Percentiles rank a stretch among this genome's conserved stretches.
These are phyloP conservation scores for Sarcophilus harrisii DNA, from an alignment of 2,797 vertebrate genomes.

Conservation along the genomic window DNA sequence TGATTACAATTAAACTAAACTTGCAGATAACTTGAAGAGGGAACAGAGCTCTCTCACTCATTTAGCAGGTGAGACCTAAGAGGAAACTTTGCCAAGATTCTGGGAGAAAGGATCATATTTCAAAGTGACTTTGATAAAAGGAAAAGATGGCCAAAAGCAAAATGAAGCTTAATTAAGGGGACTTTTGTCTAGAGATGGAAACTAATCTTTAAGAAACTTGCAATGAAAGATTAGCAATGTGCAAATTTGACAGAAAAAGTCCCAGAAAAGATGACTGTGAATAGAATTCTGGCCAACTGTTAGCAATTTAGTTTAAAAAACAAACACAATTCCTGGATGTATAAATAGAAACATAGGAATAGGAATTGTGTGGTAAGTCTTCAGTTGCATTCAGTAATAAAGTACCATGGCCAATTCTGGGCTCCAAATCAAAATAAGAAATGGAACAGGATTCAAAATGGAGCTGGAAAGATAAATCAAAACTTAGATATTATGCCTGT, in stretches of 20 bases:
- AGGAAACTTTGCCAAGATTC: not conserved
- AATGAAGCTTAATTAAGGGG: not conserved
- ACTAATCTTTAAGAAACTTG: not conserved
- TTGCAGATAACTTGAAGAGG: constrained; percentile 13
- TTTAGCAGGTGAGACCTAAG: not conserved
- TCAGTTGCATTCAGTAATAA: not conserved
- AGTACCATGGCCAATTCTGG: not conserved
- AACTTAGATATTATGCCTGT: not conserved
- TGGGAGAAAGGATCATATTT: not conserved
- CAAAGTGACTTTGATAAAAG: constrained; percentile 2
- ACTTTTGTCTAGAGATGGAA: not conserved
- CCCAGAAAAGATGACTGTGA: constrained; percentile 4
- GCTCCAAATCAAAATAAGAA: constrained; percentile 10
- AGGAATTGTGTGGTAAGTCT: not conserved
- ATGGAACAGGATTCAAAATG: constrained; percentile 2
- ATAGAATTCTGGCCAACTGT: not conserved
- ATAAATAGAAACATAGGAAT: not conserved
- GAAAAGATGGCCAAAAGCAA: constrained; percentile 12
- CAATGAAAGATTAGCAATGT: not conserved
- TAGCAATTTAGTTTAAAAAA: not conserved
- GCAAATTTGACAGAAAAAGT: not conserved
- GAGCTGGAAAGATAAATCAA: not conserved
- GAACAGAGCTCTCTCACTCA: not conserved
- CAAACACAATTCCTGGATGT: not conserved
- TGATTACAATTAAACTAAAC: not conserved